Conservation (phyloP, 2,113 vertebrate species). For the Melanostigma gelatinosum region DNA sequence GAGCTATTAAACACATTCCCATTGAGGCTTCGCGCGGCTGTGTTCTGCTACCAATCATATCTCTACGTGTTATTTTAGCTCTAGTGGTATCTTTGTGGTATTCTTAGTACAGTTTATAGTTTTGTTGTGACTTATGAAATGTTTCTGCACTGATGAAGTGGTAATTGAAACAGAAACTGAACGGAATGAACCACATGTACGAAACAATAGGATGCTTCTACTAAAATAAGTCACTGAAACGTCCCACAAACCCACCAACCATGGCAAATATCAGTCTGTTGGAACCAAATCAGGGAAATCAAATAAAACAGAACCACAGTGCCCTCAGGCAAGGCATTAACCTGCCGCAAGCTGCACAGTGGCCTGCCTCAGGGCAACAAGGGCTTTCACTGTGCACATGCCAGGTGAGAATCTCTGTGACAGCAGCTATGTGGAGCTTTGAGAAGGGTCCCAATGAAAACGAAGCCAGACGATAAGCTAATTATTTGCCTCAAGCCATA, state of each 20-base stretch:
- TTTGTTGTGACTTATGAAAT: not conserved
- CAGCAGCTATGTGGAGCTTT: not conserved
- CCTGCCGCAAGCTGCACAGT: not conserved
- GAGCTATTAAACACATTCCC: not conserved
- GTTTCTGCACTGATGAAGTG: not conserved
- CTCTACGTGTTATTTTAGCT: not conserved
- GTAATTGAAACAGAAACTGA: not conserved
- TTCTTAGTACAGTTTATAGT: not conserved
- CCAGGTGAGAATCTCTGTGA: slow-evolving; percentile 4
- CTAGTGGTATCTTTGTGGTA: not conserved
- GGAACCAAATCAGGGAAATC: not conserved
- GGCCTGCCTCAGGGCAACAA: not conserved
- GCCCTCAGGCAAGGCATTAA: not conserved
- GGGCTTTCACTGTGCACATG: not conserved
- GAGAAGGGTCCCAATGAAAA: not conserved
- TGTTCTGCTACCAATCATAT: not conserved
- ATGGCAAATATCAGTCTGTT: not conserved
- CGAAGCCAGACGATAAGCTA: not conserved
- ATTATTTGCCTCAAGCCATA: not conserved
- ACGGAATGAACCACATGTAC: not conserved
- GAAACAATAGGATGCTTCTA: not conserved
- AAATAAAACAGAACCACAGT: not conserved
- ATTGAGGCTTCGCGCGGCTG: not conserved
- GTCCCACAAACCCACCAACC: not conserved
- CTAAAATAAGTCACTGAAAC: not conserved